Evolutionary conservation across 2,113 vertebrate species (phyloP).

Genomic region (Lampris megalopsis): DNA sequence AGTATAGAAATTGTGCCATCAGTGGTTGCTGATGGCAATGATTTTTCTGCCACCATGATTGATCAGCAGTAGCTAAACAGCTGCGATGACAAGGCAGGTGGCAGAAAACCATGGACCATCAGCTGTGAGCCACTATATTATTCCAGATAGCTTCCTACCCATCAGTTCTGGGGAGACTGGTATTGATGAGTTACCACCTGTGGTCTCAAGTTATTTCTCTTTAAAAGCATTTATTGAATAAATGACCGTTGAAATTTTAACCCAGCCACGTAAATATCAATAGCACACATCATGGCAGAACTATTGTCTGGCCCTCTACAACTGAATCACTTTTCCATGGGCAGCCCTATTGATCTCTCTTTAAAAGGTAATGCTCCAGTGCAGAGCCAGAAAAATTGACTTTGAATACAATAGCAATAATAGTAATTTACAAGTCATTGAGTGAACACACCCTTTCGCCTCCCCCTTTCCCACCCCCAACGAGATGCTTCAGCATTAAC

Average conservation of each 20-base stretch:
- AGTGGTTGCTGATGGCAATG: constrained; percentile 13
- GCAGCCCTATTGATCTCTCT: constrained; percentile 81
- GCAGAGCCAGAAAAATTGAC: constrained; percentile 52
- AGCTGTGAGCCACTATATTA: constrained; percentile 43
- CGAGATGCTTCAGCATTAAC: no score
- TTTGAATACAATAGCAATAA: constrained; percentile 47
- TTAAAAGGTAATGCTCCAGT: constrained; percentile 72
- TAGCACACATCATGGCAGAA: constrained; percentile 63
- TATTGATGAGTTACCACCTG: constrained; percentile 56
- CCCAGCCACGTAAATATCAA: constrained; percentile 79
- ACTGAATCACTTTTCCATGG: constrained; percentile 75
- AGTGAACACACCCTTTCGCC: no score
- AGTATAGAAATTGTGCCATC: constrained; percentile 8
- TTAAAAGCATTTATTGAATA: constrained; percentile 80
- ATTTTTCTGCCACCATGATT: constrained; percentile 29
- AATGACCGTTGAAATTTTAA: constrained; percentile 81
- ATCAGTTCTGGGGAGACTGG: constrained; percentile 23
- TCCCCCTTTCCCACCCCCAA: no score
- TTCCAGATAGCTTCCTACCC: neutral
- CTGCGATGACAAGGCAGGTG: constrained; percentile 36
- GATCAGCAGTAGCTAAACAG: constrained; percentile 52
- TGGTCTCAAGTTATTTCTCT: constrained; percentile 69
- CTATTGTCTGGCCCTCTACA: constrained; percentile 62
- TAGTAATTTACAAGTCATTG: constrained; percentile 36
- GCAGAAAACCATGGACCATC: constrained; percentile 21